A percentile compares a stretch with the other conserved stretches of the same genome.
phyloP scores from a whole-genome alignment of 2,888 invertebrate genomes.

The Asteroscopus sphinx region DNA sequence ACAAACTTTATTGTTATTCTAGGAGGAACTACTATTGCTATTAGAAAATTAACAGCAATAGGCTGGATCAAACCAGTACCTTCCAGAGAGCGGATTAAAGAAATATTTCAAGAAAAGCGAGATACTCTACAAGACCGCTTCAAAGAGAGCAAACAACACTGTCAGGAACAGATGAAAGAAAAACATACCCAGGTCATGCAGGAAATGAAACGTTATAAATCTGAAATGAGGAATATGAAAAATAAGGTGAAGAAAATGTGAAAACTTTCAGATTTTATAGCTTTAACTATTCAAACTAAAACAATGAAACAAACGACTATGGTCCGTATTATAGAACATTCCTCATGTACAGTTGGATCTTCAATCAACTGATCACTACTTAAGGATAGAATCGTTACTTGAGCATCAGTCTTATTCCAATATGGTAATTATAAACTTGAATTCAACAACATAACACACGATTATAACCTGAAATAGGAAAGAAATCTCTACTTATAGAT shows the following conservation, averaged over 20 bases:
- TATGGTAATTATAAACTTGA: no score
- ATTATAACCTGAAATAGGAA: no score
- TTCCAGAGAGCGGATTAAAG: conserved; percentile 90
- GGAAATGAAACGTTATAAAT: conserved; percentile 86
- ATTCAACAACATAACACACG: no score
- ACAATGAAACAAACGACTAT: no score
- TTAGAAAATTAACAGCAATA: conserved; percentile 93
- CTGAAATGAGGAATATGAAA: conserved; percentile 85
- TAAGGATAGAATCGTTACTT: no score
- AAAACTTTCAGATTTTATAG: conserved; percentile 26
- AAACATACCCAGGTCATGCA: conserved; percentile 84
- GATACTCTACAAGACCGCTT: conserved; percentile 91
- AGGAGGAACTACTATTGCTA: conserved; percentile 96
- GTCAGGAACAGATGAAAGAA: conserved; percentile 81
- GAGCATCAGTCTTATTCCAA: no score
- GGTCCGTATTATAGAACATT: no score
- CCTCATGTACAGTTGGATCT: no score
- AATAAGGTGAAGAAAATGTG: conserved; percentile 83
- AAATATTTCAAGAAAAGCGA: conserved; percentile 91
- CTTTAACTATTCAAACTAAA: neutral
- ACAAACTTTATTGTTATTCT: conserved; percentile 46
- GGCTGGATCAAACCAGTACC: conserved; percentile 96
- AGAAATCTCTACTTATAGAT: no score
- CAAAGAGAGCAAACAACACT: conserved; percentile 87
- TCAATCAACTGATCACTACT: no score